Base-by-base conservation (phyloP, 2,797 vertebrate genomes). In the Enteromius paludinosus region DNA sequence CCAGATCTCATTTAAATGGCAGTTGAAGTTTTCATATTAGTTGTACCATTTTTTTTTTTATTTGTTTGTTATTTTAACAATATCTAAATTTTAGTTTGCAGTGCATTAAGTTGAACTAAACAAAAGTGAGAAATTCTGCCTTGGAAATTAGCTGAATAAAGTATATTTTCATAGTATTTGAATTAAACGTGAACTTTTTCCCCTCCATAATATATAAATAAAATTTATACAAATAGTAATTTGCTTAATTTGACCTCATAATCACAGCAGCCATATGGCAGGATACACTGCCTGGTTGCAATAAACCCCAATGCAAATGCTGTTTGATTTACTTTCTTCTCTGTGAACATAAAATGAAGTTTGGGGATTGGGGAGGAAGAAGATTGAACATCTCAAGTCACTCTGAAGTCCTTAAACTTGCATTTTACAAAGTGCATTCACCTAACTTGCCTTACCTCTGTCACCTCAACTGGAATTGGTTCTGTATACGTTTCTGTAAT, bases 381-480 rank as follows among this genome's bases (percentile, higher is more conserved):
- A 69, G 28, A 28, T 28, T 59, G 54, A 10, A 47, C 8, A 49
- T 49, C 49, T 33, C 45, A 71, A 41, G 7, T 23, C 35, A 41
- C 25, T 25, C 8, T 9, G 30, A 20, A 20, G 35, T n/a, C 15
- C 17, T 25, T 7, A 35, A 35, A 33, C 28, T 66, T 47, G 62
- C 17, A 47, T 66, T 23, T 66, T 11, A 66, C 47, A 79, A 52
- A 35, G 30, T 66, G 15, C 28, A 23, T 12, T n/a, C 41, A n/a
- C 49, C 8, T 4, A 45, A 68, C 15, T 43, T 15, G 61, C 75
- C 87, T 90, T 92, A 98, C 97, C 96, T 99, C 97, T 90, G 97
- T 98, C 77, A 96, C 96, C 92, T 99, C 97, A 84, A 98, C 96
- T 88, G 97, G 96, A 85, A 96, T 92, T 86, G 96, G 96, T 84